phyloP scores from a whole-genome alignment of 1,140 invertebrate genomes.

The Halictus rubicundus region DNA sequence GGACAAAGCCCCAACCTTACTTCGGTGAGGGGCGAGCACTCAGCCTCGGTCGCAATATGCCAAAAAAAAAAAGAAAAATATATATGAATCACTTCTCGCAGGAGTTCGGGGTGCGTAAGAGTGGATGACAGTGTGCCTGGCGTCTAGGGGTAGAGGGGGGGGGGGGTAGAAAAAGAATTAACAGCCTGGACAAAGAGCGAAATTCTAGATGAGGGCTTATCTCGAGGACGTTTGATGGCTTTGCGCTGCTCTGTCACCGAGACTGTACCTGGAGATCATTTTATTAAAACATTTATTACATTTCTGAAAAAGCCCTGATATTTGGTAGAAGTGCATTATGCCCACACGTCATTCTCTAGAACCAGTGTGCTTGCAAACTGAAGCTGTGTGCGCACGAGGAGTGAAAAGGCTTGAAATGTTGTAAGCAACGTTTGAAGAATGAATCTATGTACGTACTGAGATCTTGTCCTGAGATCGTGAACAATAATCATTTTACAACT shows the following conservation, averaged over 20 bases:
- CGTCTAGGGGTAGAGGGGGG: conserved; percentile 13
- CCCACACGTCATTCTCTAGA: no score
- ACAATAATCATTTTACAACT: no score
- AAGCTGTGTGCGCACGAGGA: no score
- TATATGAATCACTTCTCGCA: conserved; percentile 74
- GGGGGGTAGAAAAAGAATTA: conserved; percentile 56
- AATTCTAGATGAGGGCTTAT: conserved; percentile 45
- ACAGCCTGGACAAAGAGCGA: conserved; percentile 55
- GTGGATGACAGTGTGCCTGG: conserved; percentile 40
- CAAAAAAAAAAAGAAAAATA: conserved; percentile 72
- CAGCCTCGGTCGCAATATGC: conserved; percentile 73
- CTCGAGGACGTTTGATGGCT: conserved; percentile 37
- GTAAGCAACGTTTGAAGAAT: no score
- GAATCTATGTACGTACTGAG: no score
- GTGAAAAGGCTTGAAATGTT: no score
- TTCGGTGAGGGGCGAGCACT: conserved; percentile 69
- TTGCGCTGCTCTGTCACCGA: not conserved
- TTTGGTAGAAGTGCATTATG: no score
- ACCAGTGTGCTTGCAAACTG: no score
- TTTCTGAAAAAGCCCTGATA: no score
- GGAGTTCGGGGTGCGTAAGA: conserved; percentile 52
- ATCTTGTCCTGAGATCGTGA: no score
- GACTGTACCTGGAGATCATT: not conserved
- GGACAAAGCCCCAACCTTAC: conserved; percentile 78
- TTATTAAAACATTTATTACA: no score